Evolutionary conservation across 2,113 vertebrate species (phyloP).

Genomic region (Todiramphus chloris): DNA sequence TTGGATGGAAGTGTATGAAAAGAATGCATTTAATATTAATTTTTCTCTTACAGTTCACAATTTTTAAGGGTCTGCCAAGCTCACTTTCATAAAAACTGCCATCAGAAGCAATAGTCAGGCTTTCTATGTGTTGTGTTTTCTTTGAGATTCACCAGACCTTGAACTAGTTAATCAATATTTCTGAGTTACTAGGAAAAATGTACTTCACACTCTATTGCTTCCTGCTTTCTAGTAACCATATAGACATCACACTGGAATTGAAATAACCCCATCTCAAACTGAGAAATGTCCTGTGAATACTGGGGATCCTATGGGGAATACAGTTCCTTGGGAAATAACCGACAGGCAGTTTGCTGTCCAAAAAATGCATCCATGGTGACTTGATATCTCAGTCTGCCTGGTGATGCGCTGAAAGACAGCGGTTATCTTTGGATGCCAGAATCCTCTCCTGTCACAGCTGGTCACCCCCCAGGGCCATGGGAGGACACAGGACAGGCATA

Average conservation of each 20-base stretch:
- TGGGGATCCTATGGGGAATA: neutral
- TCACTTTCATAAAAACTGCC: neutral
- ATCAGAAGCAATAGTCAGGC: neutral
- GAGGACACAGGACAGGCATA: neutral
- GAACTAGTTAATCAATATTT: neutral
- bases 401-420: neutral
- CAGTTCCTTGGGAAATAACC: neutral
- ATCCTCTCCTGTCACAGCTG: fast-evolving
- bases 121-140: neutral
- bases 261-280: neutral
- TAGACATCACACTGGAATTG: neutral
- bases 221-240: neutral
- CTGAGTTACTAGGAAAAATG: neutral
- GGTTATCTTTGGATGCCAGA: neutral
- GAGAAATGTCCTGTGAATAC: neutral
- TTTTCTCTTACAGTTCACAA: neutral
- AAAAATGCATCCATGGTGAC: neutral
- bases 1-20: neutral
- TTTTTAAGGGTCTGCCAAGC: neutral
- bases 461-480: neutral
- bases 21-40: neutral
- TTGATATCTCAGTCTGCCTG: neutral
- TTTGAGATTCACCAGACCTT: neutral
- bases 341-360: fast-evolving
- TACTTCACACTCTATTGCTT: neutral